These are phyloP conservation scores for Zosterops lateralis DNA, from an alignment of 2,113 vertebrate species.

Conservation along the genomic window DNA sequence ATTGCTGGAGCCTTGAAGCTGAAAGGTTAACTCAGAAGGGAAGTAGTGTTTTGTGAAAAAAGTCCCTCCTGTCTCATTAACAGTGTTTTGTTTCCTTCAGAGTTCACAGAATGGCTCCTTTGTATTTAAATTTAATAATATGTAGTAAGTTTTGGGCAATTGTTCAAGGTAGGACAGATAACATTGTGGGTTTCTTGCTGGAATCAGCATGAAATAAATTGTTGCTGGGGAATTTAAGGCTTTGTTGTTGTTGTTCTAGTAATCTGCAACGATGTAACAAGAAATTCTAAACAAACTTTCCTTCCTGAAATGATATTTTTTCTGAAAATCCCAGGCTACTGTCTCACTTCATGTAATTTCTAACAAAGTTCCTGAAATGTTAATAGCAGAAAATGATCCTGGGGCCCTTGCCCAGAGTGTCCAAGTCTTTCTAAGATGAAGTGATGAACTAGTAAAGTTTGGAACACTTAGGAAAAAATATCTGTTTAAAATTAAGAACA, in stretches of 20 bases:
- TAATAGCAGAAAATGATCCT: background rate
- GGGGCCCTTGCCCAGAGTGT: background rate
- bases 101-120: background rate
- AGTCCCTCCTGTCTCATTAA: background rate
- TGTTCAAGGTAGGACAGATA: background rate
- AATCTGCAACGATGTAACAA: background rate
- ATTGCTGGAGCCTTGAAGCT: background rate
- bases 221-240: background rate
- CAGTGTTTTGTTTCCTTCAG: background rate
- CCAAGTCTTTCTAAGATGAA: background rate
- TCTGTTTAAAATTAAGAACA: background rate
- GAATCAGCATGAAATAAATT: background rate
- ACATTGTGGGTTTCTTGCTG: background rate
- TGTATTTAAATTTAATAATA: background rate
- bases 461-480: background rate
- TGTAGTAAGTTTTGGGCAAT: fast-evolving
- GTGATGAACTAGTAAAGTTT: background rate
- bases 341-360: background rate
- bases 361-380: background rate
- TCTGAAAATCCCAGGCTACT: background rate
- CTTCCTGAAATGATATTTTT: background rate
- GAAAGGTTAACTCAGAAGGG: background rate
- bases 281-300: background rate
- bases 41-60: background rate
- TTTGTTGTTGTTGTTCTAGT: background rate